phyloP scores from a whole-genome alignment of 2,888 invertebrate genomes.

The Thecocarcelia acutangulata region DNA sequence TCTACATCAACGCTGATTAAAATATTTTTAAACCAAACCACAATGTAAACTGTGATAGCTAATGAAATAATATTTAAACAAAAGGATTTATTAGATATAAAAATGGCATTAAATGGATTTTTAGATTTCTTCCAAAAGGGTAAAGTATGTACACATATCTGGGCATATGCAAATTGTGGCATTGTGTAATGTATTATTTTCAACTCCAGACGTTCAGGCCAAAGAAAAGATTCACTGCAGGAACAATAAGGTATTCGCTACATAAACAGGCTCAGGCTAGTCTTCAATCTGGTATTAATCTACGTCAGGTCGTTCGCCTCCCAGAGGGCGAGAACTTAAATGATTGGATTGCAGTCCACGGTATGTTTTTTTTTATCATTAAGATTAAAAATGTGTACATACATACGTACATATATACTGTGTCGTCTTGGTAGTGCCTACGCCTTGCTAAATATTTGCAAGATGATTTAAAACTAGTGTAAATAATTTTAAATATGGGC shows the following conservation, averaged over 20 bases:
- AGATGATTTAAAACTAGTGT: no score
- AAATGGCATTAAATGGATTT: slow-evolving; percentile 87
- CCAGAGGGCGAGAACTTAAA: slow-evolving; percentile 92
- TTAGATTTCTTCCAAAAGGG: slow-evolving; percentile 90
- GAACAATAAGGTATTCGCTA: slow-evolving; percentile 91
- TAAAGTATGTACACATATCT: slow-evolving; percentile 83
- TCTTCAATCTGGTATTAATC: slow-evolving; percentile 92
- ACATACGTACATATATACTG: background rate
- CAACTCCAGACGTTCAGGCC: slow-evolving; percentile 90
- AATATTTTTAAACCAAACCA: no score
- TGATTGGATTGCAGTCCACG: slow-evolving; percentile 97
- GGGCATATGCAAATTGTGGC: background rate
- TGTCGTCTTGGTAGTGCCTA: no score
- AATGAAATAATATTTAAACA: no score
- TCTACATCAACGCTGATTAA: no score
- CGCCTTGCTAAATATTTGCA: no score
- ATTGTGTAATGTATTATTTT: no score
- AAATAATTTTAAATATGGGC: no score
- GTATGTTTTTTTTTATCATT: slow-evolving; percentile 81
- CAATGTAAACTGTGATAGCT: no score
- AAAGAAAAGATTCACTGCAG: slow-evolving; percentile 92
- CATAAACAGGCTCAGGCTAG: slow-evolving; percentile 96
- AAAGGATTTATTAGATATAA: slow-evolving; percentile 21
- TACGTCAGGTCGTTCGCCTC: slow-evolving; percentile 89
- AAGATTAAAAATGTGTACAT: no score